Conservation (phyloP, 2,113 vertebrate species). For the Pimephales promelas region DNA sequence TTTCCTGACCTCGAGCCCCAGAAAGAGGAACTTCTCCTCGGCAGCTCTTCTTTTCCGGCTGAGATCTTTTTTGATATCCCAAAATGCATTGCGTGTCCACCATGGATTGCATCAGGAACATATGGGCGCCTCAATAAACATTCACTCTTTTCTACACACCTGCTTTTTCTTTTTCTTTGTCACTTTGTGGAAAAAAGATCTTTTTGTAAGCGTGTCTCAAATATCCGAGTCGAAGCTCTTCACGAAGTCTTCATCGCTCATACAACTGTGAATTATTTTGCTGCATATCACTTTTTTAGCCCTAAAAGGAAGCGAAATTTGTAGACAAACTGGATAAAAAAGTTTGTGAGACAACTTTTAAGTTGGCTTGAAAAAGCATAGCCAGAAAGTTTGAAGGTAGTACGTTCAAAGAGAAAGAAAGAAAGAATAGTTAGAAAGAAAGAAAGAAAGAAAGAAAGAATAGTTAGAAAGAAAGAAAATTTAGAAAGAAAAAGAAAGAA, state of each 20-base stretch:
- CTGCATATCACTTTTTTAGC: background rate
- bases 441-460: too few relatives aligned
- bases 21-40: slow-evolving; percentile 66
- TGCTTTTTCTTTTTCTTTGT: background rate
- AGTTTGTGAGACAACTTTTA: too few relatives aligned
- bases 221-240: background rate
- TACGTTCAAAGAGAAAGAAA: too few relatives aligned
- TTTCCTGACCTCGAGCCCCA: background rate
- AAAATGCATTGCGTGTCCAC: background rate
- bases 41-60: slow-evolving; percentile 68
- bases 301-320: background rate
- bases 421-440: too few relatives aligned
- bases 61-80: background rate
- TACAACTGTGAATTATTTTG: background rate
- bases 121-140: background rate
- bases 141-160: background rate
- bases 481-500: too few relatives aligned
- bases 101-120: background rate
- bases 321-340: background rate
- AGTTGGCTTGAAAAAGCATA: too few relatives aligned
- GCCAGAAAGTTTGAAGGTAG: too few relatives aligned
- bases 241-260: background rate
- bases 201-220: background rate
- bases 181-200: background rate
- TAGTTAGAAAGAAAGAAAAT: too few relatives aligned